These are phyloP conservation scores for Centruroides vittatus DNA, from an alignment of 1,140 invertebrate species.

Conservation along the genomic window DNA sequence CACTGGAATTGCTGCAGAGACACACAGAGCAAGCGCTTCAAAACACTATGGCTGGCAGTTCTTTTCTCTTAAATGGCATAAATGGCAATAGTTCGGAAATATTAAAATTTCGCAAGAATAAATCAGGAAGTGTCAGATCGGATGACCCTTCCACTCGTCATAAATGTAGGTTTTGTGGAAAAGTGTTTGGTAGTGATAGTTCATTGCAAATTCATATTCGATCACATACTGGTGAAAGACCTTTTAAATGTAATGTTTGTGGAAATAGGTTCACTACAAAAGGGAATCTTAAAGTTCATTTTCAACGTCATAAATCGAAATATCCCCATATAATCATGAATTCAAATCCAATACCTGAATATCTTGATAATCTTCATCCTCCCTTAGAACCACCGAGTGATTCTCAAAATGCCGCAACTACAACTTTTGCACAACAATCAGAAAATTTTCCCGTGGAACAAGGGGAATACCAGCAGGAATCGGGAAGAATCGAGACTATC, in stretches of 20 bases:
- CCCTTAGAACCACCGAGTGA: too few relatives aligned
- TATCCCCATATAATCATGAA: too few relatives aligned
- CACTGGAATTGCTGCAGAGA: constrained; percentile 77
- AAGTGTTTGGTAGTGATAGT: constrained; percentile 93
- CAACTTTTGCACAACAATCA: too few relatives aligned
- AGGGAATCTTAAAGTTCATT: constrained; percentile 92
- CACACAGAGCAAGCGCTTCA: constrained; percentile 22
- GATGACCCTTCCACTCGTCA: constrained; percentile 76
- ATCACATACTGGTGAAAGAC: constrained; percentile 90
- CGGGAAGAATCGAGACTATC: too few relatives aligned
- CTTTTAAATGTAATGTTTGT: constrained; percentile 97
- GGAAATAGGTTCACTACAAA: constrained; percentile 95
- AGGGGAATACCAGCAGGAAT: too few relatives aligned
- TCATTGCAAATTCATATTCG: constrained; percentile 90
- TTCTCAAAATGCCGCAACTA: too few relatives aligned
- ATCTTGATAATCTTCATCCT: too few relatives aligned
- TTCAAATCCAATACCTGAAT: too few relatives aligned
- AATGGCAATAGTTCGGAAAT: not conserved
- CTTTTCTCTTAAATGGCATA: constrained; percentile 20
- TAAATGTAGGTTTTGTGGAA: constrained; percentile 92
- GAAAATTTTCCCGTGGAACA: too few relatives aligned
- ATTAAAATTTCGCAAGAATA: too few relatives aligned
- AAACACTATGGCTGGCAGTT: constrained; percentile 20
- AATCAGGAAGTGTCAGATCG: too few relatives aligned
- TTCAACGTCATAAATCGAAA: constrained; percentile 66